phyloP scores from a whole-genome alignment of 2,888 invertebrate species.

The Pyralis farinalis region DNA sequence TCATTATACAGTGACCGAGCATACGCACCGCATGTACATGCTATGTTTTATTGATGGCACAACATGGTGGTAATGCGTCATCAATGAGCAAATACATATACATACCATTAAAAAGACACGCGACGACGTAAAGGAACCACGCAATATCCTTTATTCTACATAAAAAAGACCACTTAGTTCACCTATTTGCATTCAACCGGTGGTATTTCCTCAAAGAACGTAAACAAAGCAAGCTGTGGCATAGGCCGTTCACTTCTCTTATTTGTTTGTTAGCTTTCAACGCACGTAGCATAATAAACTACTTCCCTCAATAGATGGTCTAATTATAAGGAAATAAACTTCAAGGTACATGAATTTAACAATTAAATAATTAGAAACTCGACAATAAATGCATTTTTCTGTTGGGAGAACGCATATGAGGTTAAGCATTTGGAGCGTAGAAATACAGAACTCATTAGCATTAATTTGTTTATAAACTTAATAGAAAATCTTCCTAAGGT shows the following conservation, averaged over 20 bases:
- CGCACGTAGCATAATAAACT: slow-evolving; percentile 1
- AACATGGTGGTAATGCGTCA: neutral
- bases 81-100: neutral
- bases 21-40: too few species aligned
- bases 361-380: neutral
- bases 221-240: neutral
- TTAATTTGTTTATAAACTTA: too few species aligned
- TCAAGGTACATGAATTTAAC: neutral
- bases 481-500: too few species aligned
- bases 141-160: neutral
- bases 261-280: neutral
- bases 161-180: neutral
- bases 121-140: too few species aligned
- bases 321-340: slow-evolving; percentile 7
- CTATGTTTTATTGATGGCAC: neutral
- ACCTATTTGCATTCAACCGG: slow-evolving; percentile 4
- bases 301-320: slow-evolving; percentile 8
- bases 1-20: too few species aligned
- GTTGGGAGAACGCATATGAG: neutral
- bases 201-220: slow-evolving; percentile 3
- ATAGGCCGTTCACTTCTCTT: neutral
- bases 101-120: neutral
- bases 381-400: neutral
- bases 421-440: neutral
- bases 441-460: neutral